Base-by-base conservation (phyloP, 2,113 vertebrate genomes). In the Thunnus thynnus region DNA sequence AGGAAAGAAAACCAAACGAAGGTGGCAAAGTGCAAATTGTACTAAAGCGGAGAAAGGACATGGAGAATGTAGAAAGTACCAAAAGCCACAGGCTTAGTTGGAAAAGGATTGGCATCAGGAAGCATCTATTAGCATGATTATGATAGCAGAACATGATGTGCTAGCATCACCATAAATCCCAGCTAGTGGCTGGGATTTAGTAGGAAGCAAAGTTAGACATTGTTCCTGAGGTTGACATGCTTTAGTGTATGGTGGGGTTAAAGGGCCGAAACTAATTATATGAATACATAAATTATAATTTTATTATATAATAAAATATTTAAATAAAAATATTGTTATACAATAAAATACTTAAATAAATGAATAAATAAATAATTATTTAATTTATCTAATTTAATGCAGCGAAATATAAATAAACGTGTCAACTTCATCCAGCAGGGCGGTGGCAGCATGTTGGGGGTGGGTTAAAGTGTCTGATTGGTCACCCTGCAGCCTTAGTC, bases 11-110 rank as follows among this genome's bases (percentile, higher is more conserved):
- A 41, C 62, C 8, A 67, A 14, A 13, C 72, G 27, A 68, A 76
- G 76, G 58, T 32, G 32, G 57, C 41, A 72, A 67, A 80, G 84
- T 67, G 67, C 48, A 83, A 76, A 71, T 76, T 66, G 80, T 68
- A 62, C 62, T 69, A 55, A 81, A 78, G 69, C 17, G 47, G 64
- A 78, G 47, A 7, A 57, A 55, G 6, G 22, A 17, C n/a, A 73
- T 22, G 12, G 1, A 30, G 20, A 83, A 18, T 41, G 46, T 6
- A 13, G 30, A 71, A 71, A 64, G 44, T 71, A 17, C 16, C 1
- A 13, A 48, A 51, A 76, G 55, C 25, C 52, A 54, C 16, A 57
- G 13, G 36, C 55, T 65, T n/a, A 6, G 12, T 17, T 70, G 18
- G 58, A 51, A 74, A 76, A 82, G 41, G 62, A 62, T 63, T 36